These are phyloP conservation scores for Hemitrygon akajei DNA, from an alignment of 2,797 vertebrate genomes.

Conservation along the genomic window DNA sequence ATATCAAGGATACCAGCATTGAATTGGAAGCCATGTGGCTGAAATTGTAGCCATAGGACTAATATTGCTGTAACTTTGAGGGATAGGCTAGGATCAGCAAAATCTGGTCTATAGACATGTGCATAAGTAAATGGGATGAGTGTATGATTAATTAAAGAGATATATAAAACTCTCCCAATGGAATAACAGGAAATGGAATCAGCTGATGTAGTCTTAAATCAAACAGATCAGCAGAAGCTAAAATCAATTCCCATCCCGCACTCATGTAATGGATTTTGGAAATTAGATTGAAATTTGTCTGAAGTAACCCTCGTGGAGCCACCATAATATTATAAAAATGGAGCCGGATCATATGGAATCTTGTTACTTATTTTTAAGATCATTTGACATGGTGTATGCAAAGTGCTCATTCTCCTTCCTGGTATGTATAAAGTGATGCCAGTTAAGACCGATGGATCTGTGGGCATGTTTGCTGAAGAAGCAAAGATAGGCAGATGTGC, in stretches of 20 bases:
- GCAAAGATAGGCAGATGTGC: no score
- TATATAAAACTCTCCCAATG: not conserved
- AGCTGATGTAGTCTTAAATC: not conserved
- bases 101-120: not conserved
- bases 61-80: no score
- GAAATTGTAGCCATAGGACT: no score
- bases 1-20: no score
- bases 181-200: not conserved
- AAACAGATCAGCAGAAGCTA: not conserved
- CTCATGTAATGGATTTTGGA: not conserved
- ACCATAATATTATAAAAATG: not conserved
- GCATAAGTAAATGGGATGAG: not conserved
- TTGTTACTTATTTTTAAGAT: not conserved
- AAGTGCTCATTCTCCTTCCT: no score
- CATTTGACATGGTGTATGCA: no score
- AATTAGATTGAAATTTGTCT: not conserved
- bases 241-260: not conserved
- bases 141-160: not conserved
- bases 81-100: no score
- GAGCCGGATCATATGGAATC: not conserved
- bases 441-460: no score
- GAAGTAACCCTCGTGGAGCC: not conserved
- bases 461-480: no score
- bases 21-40: no score
- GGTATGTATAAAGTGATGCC: no score